These are phyloP conservation scores for Novumbra hubbsi DNA, from an alignment of 2,797 vertebrate species.

Conservation along the genomic window DNA sequence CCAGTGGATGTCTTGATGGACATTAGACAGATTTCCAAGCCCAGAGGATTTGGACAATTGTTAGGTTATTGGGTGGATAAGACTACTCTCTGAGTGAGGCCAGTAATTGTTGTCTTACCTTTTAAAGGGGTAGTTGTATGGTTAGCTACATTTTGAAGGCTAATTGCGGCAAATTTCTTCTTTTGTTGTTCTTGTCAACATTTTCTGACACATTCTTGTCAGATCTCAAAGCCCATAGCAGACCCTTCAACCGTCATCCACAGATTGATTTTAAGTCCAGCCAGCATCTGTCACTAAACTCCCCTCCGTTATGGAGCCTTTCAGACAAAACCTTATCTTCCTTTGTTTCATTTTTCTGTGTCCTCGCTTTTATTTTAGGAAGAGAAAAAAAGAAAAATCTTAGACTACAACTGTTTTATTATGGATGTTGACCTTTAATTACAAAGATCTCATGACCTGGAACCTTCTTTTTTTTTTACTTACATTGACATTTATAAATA, in stretches of 20 bases:
- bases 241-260: slow-evolving; percentile 16
- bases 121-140: not conserved
- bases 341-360: slow-evolving; percentile 31
- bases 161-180: not conserved
- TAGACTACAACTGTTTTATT: slow-evolving; percentile 63
- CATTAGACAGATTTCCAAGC: slow-evolving; percentile 34
- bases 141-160: not conserved
- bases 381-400: slow-evolving; percentile 46
- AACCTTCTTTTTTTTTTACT: slow-evolving; percentile 72
- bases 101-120: not conserved
- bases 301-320: not conserved
- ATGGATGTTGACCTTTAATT: slow-evolving; percentile 79
- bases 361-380: slow-evolving; percentile 14
- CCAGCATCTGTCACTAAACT: slow-evolving; percentile 14
- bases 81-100: not conserved
- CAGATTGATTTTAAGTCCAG: slow-evolving; percentile 21
- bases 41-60: slow-evolving; percentile 35
- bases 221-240: slow-evolving; percentile 13
- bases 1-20: slow-evolving; percentile 44
- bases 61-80: slow-evolving; percentile 38
- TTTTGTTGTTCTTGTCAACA: not conserved
- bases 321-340: slow-evolving; percentile 42
- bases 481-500: slow-evolving; percentile 81
- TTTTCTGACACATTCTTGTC: slow-evolving; percentile 8
- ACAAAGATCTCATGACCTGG: slow-evolving; percentile 65